phyloP scores from a whole-genome alignment of 2,888 invertebrate species.

The Drosophila flavopinicola region DNA sequence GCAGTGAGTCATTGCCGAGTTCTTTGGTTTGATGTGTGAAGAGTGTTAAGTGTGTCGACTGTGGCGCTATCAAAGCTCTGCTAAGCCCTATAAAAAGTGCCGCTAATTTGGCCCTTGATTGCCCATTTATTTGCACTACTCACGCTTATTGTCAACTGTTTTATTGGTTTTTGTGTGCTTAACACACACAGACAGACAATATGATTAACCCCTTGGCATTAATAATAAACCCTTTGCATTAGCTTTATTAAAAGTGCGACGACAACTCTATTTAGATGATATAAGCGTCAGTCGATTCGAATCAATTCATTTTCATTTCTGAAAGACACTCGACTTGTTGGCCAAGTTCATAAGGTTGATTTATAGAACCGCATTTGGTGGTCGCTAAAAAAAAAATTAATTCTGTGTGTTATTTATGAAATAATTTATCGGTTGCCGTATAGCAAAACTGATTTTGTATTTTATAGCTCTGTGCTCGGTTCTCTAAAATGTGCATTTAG shows the following conservation, averaged over 20 bases:
- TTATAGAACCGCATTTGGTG: slow-evolving; percentile 16
- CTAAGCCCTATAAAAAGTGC: slow-evolving; percentile 57
- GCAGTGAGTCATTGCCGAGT: slow-evolving; percentile 20
- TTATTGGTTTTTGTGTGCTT: slow-evolving; percentile 40
- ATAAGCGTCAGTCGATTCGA: slow-evolving; percentile 13
- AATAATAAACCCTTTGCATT: slow-evolving; percentile 56
- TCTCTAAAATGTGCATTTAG: slow-evolving; percentile 38
- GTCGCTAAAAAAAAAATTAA: too few species aligned
- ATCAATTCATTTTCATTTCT: slow-evolving; percentile 18
- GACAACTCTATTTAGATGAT: slow-evolving; percentile 7
- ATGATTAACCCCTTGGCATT: slow-evolving; percentile 63
- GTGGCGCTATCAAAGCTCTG: slow-evolving; percentile 49
- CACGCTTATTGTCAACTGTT: slow-evolving; percentile 38
- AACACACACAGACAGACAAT: slow-evolving; percentile 22
- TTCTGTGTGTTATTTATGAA: slow-evolving; percentile 44
- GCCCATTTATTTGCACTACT: slow-evolving; percentile 63
- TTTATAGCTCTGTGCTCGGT: slow-evolving; percentile 27
- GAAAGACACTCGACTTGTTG: slow-evolving; percentile 8
- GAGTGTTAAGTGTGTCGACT: background rate
- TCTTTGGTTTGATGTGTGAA: background rate
- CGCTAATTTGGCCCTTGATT: slow-evolving; percentile 69
- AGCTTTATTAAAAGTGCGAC: slow-evolving; percentile 60
- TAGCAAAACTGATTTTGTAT: slow-evolving; percentile 18
- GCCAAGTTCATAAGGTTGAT: slow-evolving; percentile 1
- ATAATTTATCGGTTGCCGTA: slow-evolving; percentile 31